Conservation (phyloP, 2,888 invertebrate genomes). For the Electrophaes corylata region DNA sequence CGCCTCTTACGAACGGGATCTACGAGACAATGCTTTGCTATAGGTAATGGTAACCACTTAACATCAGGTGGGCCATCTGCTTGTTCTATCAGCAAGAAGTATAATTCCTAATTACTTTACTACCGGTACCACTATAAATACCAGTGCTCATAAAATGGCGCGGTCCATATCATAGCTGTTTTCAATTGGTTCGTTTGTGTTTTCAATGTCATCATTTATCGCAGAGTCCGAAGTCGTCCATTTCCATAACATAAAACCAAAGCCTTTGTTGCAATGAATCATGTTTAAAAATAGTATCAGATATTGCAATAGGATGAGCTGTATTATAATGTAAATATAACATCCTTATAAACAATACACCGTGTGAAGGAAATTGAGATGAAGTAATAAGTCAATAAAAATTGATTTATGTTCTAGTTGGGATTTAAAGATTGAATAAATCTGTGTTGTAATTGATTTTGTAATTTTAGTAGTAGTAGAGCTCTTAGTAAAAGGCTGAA, state of each 20-base stretch:
- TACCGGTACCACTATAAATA: too few species aligned
- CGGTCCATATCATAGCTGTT: background rate
- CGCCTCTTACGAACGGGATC: too few species aligned
- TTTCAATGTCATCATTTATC: conserved; percentile 15
- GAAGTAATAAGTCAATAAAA: conserved; percentile 1
- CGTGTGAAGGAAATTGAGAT: conserved; percentile 8
- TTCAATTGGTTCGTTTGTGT: conserved; percentile 2
- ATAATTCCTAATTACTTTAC: too few species aligned
- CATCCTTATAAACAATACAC: conserved; percentile 7
- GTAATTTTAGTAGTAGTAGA: too few species aligned
- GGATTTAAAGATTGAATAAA: background rate
- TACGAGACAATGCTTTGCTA: too few species aligned
- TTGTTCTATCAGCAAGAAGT: too few species aligned
- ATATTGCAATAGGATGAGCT: conserved; percentile 14
- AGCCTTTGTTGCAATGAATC: conserved; percentile 20
- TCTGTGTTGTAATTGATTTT: too few species aligned
- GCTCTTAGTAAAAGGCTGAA: too few species aligned
- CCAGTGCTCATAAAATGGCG: background rate
- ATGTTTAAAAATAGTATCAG: conserved; percentile 24
- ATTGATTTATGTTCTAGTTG: background rate
- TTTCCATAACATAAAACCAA: conserved; percentile 16
- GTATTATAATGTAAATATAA: conserved; percentile 10
- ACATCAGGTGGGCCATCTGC: too few species aligned
- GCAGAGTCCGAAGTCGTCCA: conserved; percentile 3
- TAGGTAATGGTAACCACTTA: too few species aligned